Conservation (phyloP, 2,888 invertebrate species). For the Chloromyia formosa region DNA sequence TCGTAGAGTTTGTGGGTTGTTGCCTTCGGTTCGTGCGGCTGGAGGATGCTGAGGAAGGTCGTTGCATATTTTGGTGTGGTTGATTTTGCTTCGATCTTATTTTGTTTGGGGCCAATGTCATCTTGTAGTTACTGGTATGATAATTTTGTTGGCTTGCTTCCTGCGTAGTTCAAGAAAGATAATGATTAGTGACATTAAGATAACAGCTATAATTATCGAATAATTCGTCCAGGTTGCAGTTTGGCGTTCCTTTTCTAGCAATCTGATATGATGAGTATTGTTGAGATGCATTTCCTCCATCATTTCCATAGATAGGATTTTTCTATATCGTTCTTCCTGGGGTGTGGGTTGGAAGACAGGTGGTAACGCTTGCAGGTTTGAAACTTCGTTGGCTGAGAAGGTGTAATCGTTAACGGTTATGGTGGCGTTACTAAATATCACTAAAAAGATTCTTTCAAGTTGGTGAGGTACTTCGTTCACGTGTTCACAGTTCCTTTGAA, state of each 20-base stretch:
- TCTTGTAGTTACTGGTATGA: background rate
- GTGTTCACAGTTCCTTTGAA: slow-evolving; percentile 40
- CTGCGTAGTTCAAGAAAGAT: background rate
- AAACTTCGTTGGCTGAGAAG: no score
- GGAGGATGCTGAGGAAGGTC: background rate
- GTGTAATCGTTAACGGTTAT: slow-evolving; percentile 44
- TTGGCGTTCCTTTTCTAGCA: background rate
- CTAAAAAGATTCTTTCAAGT: slow-evolving; percentile 39
- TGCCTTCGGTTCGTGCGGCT: background rate
- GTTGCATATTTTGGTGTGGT: background rate
- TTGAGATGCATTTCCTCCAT: slow-evolving; percentile 47
- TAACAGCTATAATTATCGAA: background rate
- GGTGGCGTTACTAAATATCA: slow-evolving; percentile 43
- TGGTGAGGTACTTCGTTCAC: background rate
- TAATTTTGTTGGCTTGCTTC: background rate
- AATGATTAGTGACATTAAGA: background rate
- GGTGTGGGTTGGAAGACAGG: slow-evolving; percentile 47
- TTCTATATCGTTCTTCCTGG: slow-evolving; percentile 2
- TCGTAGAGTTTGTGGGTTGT: background rate
- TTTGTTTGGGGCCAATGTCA: background rate
- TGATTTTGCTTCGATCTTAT: background rate
- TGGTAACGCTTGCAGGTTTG: slow-evolving; percentile 45
- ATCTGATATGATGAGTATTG: slow-evolving; percentile 45
- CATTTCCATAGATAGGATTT: slow-evolving; percentile 46
- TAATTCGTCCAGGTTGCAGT: slow-evolving; percentile 4